Conservation (phyloP, 2,797 vertebrate genomes). For the Ispidina lecontei region DNA sequence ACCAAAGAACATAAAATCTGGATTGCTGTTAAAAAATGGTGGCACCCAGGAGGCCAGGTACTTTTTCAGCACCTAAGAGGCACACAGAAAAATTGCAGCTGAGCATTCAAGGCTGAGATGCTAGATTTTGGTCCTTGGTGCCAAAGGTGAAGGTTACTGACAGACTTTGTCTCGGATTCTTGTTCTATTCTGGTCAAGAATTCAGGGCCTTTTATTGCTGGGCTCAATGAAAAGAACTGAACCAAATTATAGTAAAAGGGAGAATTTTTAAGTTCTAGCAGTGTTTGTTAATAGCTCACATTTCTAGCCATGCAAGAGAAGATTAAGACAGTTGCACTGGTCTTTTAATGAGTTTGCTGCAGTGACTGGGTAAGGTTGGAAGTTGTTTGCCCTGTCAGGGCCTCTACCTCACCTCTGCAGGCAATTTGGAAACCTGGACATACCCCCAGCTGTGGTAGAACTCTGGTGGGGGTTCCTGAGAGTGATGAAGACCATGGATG, state of each 20-base stretch:
- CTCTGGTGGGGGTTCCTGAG: neutral
- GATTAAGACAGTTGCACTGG: neutral
- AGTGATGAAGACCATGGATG: neutral
- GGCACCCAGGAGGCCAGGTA: accelerated
- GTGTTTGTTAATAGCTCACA: neutral
- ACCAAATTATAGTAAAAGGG: neutral
- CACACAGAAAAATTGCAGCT: neutral
- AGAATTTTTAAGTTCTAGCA: neutral
- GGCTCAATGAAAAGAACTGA: accelerated
- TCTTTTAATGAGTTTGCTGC: neutral
- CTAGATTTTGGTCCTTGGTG: neutral
- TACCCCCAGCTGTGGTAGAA: accelerated
- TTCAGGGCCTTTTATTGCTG: neutral
- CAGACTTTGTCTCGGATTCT: neutral
- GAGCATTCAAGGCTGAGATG: neutral
- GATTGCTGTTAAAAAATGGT: neutral
- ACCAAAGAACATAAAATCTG: neutral
- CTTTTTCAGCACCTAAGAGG: neutral
- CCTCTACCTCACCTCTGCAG: neutral
- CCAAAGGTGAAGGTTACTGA: neutral
- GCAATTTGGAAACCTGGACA: neutral
- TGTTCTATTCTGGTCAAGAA: neutral
- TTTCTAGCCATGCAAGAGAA: neutral
- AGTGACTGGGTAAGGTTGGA: neutral
- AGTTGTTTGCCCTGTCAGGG: neutral